Base-by-base conservation (phyloP, 2,113 vertebrate genomes). In the Brachirus orientalis region DNA sequence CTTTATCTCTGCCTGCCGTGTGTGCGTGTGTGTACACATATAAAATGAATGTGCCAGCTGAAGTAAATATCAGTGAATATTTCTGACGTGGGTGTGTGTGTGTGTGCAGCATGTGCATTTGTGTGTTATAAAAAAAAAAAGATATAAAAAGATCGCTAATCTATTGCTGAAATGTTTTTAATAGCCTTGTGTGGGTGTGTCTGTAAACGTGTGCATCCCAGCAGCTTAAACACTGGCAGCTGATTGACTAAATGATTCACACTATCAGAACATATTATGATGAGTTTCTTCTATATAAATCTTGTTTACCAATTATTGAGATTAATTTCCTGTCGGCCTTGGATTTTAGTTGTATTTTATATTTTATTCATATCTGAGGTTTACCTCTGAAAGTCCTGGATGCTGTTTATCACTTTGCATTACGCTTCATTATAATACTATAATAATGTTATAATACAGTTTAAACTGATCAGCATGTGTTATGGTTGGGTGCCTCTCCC, bases 1-100 rank as follows among this genome's bases (percentile, higher is more conserved):
- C 19, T 69, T 83, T 88, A 88, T 88, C 83, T 74, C 47, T 53
- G 62, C 38, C 69, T 57, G 13, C 66, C 77, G 65, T 45, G 44
- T 64, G 48, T 35, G 43, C 60, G 51, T 48, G 43, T 38, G 53
- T 65, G 46, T 8, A 40, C 52, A 41, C 28, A 28, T 28, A 22
- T n/a, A n/a, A n/a, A n/a, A n/a, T 68, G 52, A 53, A 19, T 58
- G 60, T 22, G 71, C 59, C 75, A 77, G 72, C 71, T 83, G 77
- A 55, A 52, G 43, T 66, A 48, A 62, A 56, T 52, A 57, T 70
- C 47, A 0, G 54, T 20, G 20, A 40, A 35, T 50, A 62, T 76
- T 72, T 76, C 52, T 36, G 14, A 5, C 17, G 47, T 11, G 16
- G 9, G 69, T 62, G 71, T 51, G 62, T 55, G 44, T 66, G 66